Base-by-base conservation (phyloP, 1,140 invertebrate genomes). In the Zaprionus tsacasi region DNA sequence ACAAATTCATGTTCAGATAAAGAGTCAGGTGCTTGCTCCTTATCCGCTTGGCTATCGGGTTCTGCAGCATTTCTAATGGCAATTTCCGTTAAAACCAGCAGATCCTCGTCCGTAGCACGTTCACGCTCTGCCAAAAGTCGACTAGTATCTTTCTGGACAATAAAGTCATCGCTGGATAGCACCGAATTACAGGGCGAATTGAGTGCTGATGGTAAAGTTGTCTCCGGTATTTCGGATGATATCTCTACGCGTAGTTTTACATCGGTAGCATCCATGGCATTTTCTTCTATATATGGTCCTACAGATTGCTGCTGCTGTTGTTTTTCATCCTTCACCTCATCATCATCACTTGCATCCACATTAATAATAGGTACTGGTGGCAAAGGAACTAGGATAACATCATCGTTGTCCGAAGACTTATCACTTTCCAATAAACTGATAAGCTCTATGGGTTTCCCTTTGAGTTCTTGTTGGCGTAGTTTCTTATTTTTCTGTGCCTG, bases 111-210 rank as follows among this genome's bases (percentile, higher is more conserved):
- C 12, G 79, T 81, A 11, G 82, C 82, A 30, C 78, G 69, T 1
- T 68, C 82, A n/a, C 40, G 56, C 2, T 89, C 83, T 5, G 67
- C 76, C 13, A 79, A 38, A 17, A 91, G 38, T 5, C 89, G 86
- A 30, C 70, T 71, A 11, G 78, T 90, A 33, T 92, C 91, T 40
- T 79, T 82, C 35, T 91, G 91, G 0, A 87, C 91, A 64, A 92
- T 92, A 6, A 92, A 92, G 50, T 92, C 91, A 78, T 92, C 91
- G 17, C 78, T 81, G 2, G 91, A 92, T 36, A 88, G 30, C 5
- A 92, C 83, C 3, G 91, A 92, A 15, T 65, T 83, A 43, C 64
- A 81, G 5, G 91, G 91, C 6, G 91, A 91, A 17, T 66, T 63
- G 10, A 77, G 65, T 48, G 70, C 55, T 0, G 72, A 50, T 8